Evolutionary conservation across 2,113 vertebrate species (phyloP).

Genomic region (Pipa parva): DNA sequence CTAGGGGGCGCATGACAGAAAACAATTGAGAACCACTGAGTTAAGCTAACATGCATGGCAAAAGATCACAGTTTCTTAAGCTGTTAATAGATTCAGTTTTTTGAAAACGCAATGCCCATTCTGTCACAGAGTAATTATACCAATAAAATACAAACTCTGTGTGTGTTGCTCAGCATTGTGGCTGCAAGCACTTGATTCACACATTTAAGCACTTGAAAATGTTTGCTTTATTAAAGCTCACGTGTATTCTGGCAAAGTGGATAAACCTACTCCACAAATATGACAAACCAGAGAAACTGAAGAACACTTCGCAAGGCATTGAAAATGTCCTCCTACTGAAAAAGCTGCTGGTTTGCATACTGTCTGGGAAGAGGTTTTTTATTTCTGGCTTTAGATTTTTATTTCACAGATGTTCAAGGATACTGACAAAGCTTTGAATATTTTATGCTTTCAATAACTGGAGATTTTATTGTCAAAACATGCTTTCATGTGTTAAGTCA

Average conservation of each 20-base stretch:
- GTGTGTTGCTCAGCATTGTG: slow-evolving; percentile 4
- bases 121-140: neutral
- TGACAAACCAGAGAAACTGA: neutral
- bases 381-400: neutral
- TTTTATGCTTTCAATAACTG: neutral
- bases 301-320: neutral
- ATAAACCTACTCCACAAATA: neutral
- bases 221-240: slow-evolving; percentile 11
- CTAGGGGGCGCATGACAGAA: too few species aligned
- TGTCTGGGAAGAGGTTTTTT: neutral
- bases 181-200: slow-evolving; percentile 21
- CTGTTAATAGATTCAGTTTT: too few species aligned
- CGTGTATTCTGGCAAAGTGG: neutral
- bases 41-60: too few species aligned
- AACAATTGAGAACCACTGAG: too few species aligned
- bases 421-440: neutral
- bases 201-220: slow-evolving; percentile 15
- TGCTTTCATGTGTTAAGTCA: neutral
- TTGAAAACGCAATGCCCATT: neutral
- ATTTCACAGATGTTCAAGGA: neutral
- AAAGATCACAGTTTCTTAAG: too few species aligned
- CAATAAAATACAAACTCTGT: slow-evolving; percentile 10
- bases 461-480: neutral
- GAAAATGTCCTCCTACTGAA: slow-evolving; percentile 14
- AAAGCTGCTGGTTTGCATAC: neutral